phyloP scores from a whole-genome alignment of 1,140 invertebrate species.

The Neotoxoptera formosana region DNA sequence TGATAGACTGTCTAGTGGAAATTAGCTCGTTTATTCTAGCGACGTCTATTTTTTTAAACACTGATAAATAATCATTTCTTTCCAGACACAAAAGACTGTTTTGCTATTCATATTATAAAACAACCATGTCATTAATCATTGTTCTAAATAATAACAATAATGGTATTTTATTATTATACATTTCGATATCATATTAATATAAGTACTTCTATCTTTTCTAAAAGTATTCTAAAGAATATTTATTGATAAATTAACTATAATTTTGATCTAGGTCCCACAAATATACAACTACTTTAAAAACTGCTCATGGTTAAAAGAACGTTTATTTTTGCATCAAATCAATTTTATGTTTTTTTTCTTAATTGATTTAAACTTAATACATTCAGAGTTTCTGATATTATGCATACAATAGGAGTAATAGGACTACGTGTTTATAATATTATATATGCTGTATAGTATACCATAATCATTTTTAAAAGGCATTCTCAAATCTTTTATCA shows the following conservation, averaged over 20 bases:
- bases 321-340: not conserved
- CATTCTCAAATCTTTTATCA: not conserved
- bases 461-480: not conserved
- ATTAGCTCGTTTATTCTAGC: conserved; percentile 9
- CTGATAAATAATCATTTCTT: conserved; percentile 33
- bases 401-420: not conserved
- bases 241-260: not conserved
- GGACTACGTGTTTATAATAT: not conserved
- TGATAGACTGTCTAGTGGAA: conserved; percentile 10
- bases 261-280: not conserved
- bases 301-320: not conserved
- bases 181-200: not conserved
- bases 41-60: conserved; percentile 10
- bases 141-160: conserved; percentile 15
- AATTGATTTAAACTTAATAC: not conserved
- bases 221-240: not conserved
- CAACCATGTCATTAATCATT: conserved; percentile 39
- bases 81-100: not conserved
- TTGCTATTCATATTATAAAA: conserved; percentile 15
- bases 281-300: not conserved
- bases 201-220: not conserved
- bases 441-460: not conserved
- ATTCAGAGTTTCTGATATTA: not conserved
- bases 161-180: not conserved
- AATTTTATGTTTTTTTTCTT: not conserved